These are phyloP conservation scores for Belgica antarctica DNA, from an alignment of 2,888 invertebrate species.

Conservation along the genomic window DNA sequence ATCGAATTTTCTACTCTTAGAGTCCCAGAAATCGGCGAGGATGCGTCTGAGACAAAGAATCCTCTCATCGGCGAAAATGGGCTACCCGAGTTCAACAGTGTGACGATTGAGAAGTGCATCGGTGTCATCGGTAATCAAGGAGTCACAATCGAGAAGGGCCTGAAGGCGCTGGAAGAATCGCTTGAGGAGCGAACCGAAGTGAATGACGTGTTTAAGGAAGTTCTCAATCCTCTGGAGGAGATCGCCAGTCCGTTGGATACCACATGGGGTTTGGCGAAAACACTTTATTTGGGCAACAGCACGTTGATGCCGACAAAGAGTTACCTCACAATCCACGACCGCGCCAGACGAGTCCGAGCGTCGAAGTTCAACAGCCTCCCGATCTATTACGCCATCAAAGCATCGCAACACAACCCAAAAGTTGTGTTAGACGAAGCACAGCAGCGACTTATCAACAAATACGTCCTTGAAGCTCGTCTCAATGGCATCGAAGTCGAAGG, in stretches of 20 bases:
- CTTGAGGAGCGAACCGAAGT: conserved; percentile 55
- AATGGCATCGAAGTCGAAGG: conserved; percentile 73
- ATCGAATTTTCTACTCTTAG: conserved; percentile 55
- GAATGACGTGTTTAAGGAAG: conserved; percentile 65
- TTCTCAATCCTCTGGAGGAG: conserved; percentile 73
- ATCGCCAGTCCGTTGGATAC: conserved; percentile 71
- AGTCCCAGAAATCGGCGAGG: conserved; percentile 80
- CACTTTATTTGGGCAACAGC: conserved; percentile 75
- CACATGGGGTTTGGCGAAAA: conserved; percentile 85
- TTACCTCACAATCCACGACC: conserved; percentile 74
- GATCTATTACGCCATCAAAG: conserved; percentile 65
- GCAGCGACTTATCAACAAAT: conserved; percentile 72
- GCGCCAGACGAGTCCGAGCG: conserved; percentile 71
- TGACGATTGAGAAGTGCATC: conserved; percentile 80
- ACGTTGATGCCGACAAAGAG: conserved; percentile 75
- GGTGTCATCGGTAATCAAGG: conserved; percentile 81
- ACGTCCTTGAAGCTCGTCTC: conserved; percentile 74
- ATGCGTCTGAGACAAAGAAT: conserved; percentile 68
- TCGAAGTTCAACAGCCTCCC: conserved; percentile 69
- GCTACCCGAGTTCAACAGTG: conserved; percentile 74
- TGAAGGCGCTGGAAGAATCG: conserved; percentile 66
- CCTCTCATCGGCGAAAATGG: conserved; percentile 67
- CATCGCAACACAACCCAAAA: conserved; percentile 54
- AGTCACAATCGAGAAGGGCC: conserved; percentile 74
- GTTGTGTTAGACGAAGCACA: conserved; percentile 58